These are phyloP conservation scores for Fregata magnificens DNA, from an alignment of 2,113 vertebrate genomes.

Conservation along the genomic window DNA sequence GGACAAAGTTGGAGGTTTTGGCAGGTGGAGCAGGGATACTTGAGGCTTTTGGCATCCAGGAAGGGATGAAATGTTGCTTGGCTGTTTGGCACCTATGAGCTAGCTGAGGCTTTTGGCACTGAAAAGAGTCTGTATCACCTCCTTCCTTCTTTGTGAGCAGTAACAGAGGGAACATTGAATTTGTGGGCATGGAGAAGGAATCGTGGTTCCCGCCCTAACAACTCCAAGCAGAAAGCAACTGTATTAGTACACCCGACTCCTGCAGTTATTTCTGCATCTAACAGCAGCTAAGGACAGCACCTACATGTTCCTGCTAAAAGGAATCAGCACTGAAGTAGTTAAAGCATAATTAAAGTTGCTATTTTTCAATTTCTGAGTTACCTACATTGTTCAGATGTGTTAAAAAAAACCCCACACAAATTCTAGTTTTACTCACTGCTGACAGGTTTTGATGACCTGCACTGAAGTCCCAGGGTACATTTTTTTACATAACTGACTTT, in stretches of 20 bases:
- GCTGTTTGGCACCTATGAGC: conserved; percentile 59
- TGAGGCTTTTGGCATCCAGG: conserved; percentile 62
- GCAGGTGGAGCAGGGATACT: conserved; percentile 54
- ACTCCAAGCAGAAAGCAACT: neutral
- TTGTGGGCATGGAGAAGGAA: conserved; percentile 15
- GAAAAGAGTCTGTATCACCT: conserved; percentile 47
- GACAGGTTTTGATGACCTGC: neutral
- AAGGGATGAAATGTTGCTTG: conserved; percentile 63
- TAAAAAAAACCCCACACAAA: neutral
- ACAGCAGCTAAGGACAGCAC: neutral
- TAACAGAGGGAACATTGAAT: conserved; percentile 36
- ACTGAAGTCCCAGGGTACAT: neutral
- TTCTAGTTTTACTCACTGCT: neutral
- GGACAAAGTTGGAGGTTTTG: conserved; percentile 58
- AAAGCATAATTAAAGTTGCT: neutral
- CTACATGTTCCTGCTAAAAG: neutral
- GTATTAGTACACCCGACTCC: neutral
- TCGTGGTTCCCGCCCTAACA: neutral
- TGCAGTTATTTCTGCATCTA: neutral
- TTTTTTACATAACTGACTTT: neutral
- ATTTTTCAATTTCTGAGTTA: neutral
- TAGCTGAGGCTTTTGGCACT: conserved; percentile 58
- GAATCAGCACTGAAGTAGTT: neutral
- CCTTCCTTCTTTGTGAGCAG: conserved; percentile 37
- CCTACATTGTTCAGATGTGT: neutral